A percentile compares a stretch with the other conserved stretches of the same genome.
Evolutionary conservation across 2,797 vertebrate genomes (phyloP).

Genomic region (Pitangus sulphuratus): DNA sequence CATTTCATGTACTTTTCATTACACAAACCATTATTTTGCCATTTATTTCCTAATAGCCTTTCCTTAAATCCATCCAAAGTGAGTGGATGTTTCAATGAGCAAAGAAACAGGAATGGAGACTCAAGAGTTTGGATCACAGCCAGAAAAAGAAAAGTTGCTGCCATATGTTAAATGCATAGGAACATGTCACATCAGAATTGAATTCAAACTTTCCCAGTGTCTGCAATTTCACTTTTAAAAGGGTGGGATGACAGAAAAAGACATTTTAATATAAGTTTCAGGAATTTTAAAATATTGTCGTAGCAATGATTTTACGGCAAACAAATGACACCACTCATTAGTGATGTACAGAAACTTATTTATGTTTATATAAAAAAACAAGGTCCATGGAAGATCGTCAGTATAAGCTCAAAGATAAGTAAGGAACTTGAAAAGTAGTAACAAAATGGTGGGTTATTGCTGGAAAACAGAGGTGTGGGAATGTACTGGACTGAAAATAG

Average conservation of each 20-base stretch:
- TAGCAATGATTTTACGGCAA: background rate
- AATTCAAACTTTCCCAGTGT: background rate
- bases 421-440: background rate
- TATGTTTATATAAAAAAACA: background rate
- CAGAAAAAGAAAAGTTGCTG: conserved; percentile 18
- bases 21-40: background rate
- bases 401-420: background rate
- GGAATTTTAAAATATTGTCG: background rate
- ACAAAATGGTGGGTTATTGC: background rate
- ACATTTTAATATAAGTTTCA: background rate
- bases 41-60: background rate
- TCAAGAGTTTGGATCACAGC: background rate
- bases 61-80: background rate
- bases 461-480: background rate
- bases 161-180: conserved; percentile 5
- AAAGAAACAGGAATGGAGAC: background rate
- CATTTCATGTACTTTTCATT: background rate
- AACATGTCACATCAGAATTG: background rate
- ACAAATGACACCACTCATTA: background rate
- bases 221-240: conserved; percentile 13
- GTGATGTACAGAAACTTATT: background rate
- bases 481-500: background rate
- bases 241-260: background rate
- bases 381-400: background rate
- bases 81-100: background rate